Evolutionary conservation across 1,140 invertebrate genomes (phyloP), one percentile per base, ranked within the genome.

Genomic region (Sitobion miscanthi): DNA sequence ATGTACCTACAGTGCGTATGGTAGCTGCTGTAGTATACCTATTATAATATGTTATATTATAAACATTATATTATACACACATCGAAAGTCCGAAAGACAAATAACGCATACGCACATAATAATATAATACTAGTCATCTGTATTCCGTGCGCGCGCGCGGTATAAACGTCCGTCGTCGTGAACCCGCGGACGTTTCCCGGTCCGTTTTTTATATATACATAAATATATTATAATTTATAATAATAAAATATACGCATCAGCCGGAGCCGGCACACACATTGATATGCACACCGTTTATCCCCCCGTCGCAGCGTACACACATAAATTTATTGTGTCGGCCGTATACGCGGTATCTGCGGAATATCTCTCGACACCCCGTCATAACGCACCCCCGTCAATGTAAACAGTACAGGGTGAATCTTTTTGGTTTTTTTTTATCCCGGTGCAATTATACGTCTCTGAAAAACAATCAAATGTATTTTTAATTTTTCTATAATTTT

Each of bases 231-330:
- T 77, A 77, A 77, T n/a, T 88, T n/a, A 88, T 88, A 88, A 88
- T 88, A 88, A 47, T 86, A 86, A 47, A 47, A 87, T 62, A 77
- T 45, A 91, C 57, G 69, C 62, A 91, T 62, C 89, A 77, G 14
- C 54, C 54, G 38, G 11, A 30, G 14, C 20, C 52, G n/a, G 17
- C 52, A 7, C 7, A 25, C 62, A 42, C 91, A 86, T 92, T 92
- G 83, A 83, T 83, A 92, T 92, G 91, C 91, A 42, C 83, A 42
- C 91, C 91, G 91, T 85, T 92, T 92, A 92, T 82, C 69, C 90
- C 90, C 90, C 69, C 69, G 38, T 83, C 38, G n/a, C 35, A 90
- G 62, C 1, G 62, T n/a, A n/a, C 89, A 14, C 14, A 92, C 77
- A 38, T 92, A 92, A 92, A 92, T 92, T 82, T 92, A 92, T 52